A percentile compares a stretch with the other conserved stretches of the same genome.
Conservation (phyloP, 2,888 invertebrate genomes). For the Cheilosia urbana region DNA sequence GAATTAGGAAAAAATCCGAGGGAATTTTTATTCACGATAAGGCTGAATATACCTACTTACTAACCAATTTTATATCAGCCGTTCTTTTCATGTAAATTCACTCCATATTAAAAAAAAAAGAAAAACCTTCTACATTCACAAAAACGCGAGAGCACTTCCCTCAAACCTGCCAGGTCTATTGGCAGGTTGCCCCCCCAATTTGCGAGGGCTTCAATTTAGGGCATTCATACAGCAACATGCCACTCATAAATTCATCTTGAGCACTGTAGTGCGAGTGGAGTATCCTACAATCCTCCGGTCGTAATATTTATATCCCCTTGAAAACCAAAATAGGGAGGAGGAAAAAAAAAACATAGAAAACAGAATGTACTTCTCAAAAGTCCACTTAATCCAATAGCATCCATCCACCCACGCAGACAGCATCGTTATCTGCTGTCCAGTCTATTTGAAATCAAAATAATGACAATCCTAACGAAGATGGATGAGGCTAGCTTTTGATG, state of each 20-base stretch:
- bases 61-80: no score
- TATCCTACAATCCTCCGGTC: background rate
- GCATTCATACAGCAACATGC: background rate
- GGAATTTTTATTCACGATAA: no score
- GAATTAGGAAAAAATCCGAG: no score
- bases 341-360: background rate
- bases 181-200: no score
- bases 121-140: no score
- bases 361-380: conserved; percentile 8
- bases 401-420: conserved; percentile 5
- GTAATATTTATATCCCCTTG: background rate
- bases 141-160: no score
- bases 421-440: conserved; percentile 61
- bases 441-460: conserved; percentile 68
- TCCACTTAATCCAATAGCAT: conserved; percentile 35
- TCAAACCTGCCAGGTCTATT: no score
- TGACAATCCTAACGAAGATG: conserved; percentile 72
- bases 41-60: no score
- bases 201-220: background rate
- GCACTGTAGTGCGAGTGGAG: background rate
- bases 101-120: no score
- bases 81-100: no score
- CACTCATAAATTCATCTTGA: conserved; percentile 8
- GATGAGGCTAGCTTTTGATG: conserved; percentile 67
- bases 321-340: no score